phyloP scores from a whole-genome alignment of 2,113 vertebrate genomes.

The Collichthys lucidus region DNA sequence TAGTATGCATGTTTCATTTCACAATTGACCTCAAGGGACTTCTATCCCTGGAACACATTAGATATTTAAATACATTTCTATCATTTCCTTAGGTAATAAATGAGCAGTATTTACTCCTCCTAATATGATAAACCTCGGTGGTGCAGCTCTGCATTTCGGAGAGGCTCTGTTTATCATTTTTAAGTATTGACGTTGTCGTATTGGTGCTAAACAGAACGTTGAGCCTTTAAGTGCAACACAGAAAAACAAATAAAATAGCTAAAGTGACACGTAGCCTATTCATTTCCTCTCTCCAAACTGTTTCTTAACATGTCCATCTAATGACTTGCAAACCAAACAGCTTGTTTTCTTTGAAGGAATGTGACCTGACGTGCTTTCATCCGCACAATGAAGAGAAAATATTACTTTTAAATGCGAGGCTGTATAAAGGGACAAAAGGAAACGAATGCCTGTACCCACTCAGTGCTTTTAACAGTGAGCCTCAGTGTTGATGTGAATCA shows the following conservation, averaged over 20 bases:
- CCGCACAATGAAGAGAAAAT: neutral
- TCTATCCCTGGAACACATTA: neutral
- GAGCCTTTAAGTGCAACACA: neutral
- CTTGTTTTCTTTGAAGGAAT: neutral
- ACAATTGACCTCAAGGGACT: no score
- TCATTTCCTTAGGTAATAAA: neutral
- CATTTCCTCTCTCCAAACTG: neutral
- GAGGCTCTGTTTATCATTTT: neutral
- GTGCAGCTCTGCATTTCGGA: neutral
- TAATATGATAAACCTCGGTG: no score
- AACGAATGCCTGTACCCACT: slow-evolving; percentile 42
- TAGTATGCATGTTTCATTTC: neutral
- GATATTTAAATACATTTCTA: neutral
- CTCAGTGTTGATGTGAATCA: slow-evolving; percentile 54
- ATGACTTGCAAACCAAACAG: neutral
- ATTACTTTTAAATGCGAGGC: slow-evolving; percentile 22
- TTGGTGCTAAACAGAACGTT: neutral
- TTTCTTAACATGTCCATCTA: neutral
- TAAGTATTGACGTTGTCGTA: neutral
- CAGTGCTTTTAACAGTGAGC: slow-evolving; percentile 42
- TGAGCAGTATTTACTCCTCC: neutral
- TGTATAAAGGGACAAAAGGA: slow-evolving; percentile 15
- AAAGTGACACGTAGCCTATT: no score
- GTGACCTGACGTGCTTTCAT: slow-evolving; percentile 10
- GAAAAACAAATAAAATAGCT: neutral